Evolutionary conservation across 2,113 vertebrate species (phyloP).

Genomic region (Nannospalax galili): DNA sequence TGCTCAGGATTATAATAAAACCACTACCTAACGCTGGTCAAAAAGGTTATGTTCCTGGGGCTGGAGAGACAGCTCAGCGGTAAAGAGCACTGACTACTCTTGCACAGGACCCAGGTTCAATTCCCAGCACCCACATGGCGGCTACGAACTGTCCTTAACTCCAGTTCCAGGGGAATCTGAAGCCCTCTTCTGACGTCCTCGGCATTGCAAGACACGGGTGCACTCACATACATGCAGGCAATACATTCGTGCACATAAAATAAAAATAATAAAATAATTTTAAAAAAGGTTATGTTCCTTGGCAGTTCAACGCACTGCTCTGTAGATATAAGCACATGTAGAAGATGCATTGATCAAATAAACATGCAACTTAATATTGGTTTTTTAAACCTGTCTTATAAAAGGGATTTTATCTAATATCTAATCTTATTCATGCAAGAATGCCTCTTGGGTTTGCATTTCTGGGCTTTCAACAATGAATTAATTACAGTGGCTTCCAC

Average conservation of each 20-base stretch:
- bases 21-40: background rate
- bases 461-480: constrained; percentile 58
- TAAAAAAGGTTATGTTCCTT: background rate
- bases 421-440: background rate
- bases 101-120: too few relatives aligned
- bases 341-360: background rate
- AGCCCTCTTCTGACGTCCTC: too few relatives aligned
- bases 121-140: too few relatives aligned
- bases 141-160: too few relatives aligned
- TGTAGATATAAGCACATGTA: background rate
- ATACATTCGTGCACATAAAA: too few relatives aligned
- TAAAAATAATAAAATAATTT: too few relatives aligned
- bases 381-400: background rate
- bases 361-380: background rate
- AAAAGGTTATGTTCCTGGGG: background rate
- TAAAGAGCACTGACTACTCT: too few relatives aligned
- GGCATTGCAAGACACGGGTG: too few relatives aligned
- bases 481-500: constrained; percentile 19
- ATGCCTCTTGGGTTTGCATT: constrained; percentile 7
- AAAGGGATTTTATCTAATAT: background rate
- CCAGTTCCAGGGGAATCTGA: too few relatives aligned
- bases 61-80: too few relatives aligned
- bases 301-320: background rate
- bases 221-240: too few relatives aligned
- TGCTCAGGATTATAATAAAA: background rate